phyloP scores from a whole-genome alignment of 1,140 invertebrate genomes.

The Drosophila subobscura region DNA sequence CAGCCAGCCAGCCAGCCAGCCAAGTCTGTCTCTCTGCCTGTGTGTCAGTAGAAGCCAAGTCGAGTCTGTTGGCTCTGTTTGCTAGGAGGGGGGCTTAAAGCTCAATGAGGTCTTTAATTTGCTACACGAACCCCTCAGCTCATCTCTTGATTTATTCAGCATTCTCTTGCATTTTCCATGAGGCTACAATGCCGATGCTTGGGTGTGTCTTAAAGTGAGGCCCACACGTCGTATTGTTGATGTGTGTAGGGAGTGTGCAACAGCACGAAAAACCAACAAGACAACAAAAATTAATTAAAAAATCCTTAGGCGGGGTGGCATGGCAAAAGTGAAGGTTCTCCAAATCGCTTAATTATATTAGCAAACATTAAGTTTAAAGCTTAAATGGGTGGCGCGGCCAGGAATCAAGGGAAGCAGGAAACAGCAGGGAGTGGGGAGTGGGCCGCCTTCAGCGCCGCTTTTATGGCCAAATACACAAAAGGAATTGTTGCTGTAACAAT shows the following conservation, averaged over 20 bases:
- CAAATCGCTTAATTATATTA: slow-evolving; percentile 74
- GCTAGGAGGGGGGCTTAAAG: slow-evolving; percentile 9
- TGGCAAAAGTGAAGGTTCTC: slow-evolving; percentile 31
- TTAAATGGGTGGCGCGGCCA: slow-evolving; percentile 8
- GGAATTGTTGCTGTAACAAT: slow-evolving; percentile 53
- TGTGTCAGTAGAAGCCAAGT: slow-evolving; percentile 3
- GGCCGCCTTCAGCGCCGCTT: slow-evolving; percentile 17
- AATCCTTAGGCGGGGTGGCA: slow-evolving; percentile 39
- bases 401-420: neutral
- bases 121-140: slow-evolving; percentile 10
- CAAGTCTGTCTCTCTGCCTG: neutral
- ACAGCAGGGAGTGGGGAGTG: neutral
- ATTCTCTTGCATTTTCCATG: slow-evolving; percentile 61
- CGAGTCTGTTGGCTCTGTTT: slow-evolving; percentile 11
- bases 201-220: slow-evolving; percentile 9
- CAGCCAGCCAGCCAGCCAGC: slow-evolving; percentile 10
- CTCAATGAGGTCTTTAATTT: slow-evolving; percentile 51
- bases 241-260: slow-evolving; percentile 18
- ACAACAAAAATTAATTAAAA: slow-evolving; percentile 72
- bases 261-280: slow-evolving; percentile 38
- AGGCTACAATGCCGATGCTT: slow-evolving; percentile 41
- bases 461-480: slow-evolving; percentile 32
- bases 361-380: slow-evolving; percentile 61
- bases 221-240: slow-evolving; percentile 48
- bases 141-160: slow-evolving; percentile 50